These are phyloP conservation scores for Paedocypris sp. DNA, from an alignment of 2,113 vertebrate genomes.

Conservation along the genomic window DNA sequence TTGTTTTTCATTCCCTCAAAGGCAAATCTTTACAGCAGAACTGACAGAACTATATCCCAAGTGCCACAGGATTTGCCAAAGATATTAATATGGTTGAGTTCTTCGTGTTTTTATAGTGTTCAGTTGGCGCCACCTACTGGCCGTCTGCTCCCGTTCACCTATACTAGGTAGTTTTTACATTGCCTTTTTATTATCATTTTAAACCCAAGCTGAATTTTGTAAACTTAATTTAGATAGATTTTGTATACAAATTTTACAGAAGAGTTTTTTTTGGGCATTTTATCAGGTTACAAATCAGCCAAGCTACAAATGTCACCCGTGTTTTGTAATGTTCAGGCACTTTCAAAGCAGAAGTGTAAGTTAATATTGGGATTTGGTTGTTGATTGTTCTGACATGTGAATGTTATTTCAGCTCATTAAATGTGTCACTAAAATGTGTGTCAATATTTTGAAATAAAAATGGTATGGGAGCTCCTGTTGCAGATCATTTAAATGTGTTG, in stretches of 20 bases:
- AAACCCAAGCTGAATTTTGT: neutral
- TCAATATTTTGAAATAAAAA: constrained; percentile 22
- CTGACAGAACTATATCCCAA: constrained; percentile 21
- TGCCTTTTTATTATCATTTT: neutral
- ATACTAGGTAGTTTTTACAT: neutral
- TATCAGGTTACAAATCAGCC: constrained; percentile 47
- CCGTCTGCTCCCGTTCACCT: neutral
- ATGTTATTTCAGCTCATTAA: neutral
- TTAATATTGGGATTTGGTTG: constrained; percentile 3
- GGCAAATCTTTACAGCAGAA: no score
- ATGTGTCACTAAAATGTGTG: neutral
- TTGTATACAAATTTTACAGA: neutral
- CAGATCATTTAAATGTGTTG: neutral
- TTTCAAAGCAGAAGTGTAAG: neutral
- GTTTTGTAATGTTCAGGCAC: neutral
- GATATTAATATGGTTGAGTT: neutral
- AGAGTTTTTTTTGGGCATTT: constrained; percentile 42
- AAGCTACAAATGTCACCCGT: no score
- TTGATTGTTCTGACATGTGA: neutral
- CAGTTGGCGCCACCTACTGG: constrained; percentile 4
- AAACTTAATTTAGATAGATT: neutral
- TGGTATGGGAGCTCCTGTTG: constrained; percentile 40
- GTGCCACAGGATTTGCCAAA: constrained; percentile 12
- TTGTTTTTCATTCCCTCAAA: no score
- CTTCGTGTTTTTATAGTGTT: neutral